Evolutionary conservation across 2,797 vertebrate genomes (phyloP).

Genomic region (Rhinella marina): DNA sequence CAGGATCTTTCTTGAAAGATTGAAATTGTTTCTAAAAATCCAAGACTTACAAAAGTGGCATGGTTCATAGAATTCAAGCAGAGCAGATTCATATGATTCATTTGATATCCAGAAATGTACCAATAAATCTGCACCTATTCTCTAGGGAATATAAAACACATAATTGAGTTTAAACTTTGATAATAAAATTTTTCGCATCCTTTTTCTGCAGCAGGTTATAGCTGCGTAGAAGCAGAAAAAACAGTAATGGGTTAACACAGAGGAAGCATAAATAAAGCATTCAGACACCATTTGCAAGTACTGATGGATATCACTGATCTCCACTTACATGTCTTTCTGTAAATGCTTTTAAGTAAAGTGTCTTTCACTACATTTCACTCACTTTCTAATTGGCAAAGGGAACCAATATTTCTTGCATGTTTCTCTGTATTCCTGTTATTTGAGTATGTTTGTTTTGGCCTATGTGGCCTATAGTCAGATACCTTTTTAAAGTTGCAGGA

Average conservation of each 20-base stretch:
- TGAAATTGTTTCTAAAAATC: neutral
- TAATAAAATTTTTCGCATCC: too few species aligned
- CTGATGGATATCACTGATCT: slow-evolving; percentile 59
- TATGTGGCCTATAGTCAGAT: neutral
- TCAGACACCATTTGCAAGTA: slow-evolving; percentile 49
- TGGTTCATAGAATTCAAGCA: neutral
- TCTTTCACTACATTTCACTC: slow-evolving; percentile 60
- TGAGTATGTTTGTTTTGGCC: slow-evolving; percentile 53
- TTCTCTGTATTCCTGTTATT: slow-evolving; percentile 51
- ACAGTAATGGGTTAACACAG: slow-evolving; percentile 47
- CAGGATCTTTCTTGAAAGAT: neutral
- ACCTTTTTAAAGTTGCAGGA: slow-evolving; percentile 40
- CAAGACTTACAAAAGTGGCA: neutral
- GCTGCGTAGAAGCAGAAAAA: neutral
- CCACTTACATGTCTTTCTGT: slow-evolving; percentile 62
- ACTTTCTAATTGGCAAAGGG: slow-evolving; percentile 58
- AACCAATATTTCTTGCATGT: slow-evolving; percentile 55
- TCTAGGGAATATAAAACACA: neutral
- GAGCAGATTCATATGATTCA: neutral
- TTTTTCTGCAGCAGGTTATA: neutral
- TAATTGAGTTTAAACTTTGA: neutral
- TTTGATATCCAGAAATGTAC: neutral
- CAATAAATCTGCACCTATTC: neutral
- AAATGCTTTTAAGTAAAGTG: slow-evolving; percentile 63
- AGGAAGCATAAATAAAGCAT: slow-evolving; percentile 61